Conservation (phyloP, 2,113 vertebrate species). For the Anser cygnoides region DNA sequence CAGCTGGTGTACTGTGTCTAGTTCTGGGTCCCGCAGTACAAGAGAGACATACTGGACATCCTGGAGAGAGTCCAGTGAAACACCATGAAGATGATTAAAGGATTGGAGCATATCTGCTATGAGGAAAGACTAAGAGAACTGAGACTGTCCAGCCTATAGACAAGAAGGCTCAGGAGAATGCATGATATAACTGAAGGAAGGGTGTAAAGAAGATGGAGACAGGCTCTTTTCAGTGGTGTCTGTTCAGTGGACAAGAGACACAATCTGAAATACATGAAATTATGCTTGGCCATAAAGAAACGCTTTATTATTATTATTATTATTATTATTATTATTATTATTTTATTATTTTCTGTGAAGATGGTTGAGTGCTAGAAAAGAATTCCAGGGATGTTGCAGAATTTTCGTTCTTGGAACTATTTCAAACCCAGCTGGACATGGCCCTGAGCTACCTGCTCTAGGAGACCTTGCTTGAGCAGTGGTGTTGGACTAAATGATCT, state of each 20-base stretch:
- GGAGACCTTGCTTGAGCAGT: background rate
- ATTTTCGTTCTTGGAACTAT: background rate
- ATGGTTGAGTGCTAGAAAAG: background rate
- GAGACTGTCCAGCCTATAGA: background rate
- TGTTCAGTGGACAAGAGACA: background rate
- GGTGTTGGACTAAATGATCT: background rate
- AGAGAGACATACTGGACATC: background rate
- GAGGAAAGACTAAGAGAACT: background rate
- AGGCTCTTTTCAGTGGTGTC: background rate
- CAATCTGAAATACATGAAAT: background rate
- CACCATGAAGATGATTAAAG: background rate
- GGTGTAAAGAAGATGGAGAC: background rate
- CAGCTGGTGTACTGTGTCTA: background rate
- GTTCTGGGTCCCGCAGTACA: background rate
- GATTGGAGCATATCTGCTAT: background rate
- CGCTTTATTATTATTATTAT: no score
- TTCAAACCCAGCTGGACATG: rapidly evolving
- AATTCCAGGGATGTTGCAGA: background rate
- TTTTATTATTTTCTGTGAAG: background rate
- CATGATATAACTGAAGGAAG: background rate
- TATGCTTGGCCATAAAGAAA: background rate
- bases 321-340: no score
- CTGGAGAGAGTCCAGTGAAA: background rate
- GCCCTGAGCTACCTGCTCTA: background rate
- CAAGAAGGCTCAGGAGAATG: background rate